Evolutionary conservation across 2,888 invertebrate genomes (phyloP).

Genomic region (Plebejus argus): DNA sequence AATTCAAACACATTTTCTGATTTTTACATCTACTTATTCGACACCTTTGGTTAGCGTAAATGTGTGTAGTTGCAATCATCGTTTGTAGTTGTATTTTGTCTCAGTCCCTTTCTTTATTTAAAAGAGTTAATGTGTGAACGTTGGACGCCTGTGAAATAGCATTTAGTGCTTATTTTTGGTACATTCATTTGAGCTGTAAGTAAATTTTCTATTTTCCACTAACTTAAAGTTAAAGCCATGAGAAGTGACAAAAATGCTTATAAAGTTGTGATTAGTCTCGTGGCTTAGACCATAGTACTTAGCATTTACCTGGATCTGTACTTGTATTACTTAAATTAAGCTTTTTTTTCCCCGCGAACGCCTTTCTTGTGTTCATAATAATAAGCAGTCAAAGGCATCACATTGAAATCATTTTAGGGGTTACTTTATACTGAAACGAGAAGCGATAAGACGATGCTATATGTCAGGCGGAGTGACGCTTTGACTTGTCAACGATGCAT

Average conservation of each 20-base stretch:
- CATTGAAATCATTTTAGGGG: neutral
- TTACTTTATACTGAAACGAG: neutral
- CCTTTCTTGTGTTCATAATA: conserved; percentile 14
- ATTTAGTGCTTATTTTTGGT: conserved; percentile 21
- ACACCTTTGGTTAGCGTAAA: too few species aligned
- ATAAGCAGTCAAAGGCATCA: neutral
- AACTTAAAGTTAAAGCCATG: neutral
- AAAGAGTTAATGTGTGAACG: conserved; percentile 43
- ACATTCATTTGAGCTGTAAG: neutral
- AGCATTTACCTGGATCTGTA: conserved; percentile 29
- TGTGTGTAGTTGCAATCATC: neutral
- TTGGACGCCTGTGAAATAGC: conserved; percentile 40
- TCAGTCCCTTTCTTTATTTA: conserved; percentile 6
- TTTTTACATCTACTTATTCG: too few species aligned
- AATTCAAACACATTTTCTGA: too few species aligned
- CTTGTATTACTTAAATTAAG: conserved; percentile 30
- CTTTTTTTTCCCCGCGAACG: neutral
- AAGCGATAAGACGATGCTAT: neutral
- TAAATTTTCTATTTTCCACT: neutral
- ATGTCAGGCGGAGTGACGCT: too few species aligned
- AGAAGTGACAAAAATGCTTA: neutral
- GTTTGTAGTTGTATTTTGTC: neutral
- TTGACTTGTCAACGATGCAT: too few species aligned
- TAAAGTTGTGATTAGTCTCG: neutral
- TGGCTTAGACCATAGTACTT: neutral